Evolutionary conservation across 2,888 invertebrate species (phyloP), one percentile per base, ranked within the genome.

Genomic region (Xylota segnis): DNA sequence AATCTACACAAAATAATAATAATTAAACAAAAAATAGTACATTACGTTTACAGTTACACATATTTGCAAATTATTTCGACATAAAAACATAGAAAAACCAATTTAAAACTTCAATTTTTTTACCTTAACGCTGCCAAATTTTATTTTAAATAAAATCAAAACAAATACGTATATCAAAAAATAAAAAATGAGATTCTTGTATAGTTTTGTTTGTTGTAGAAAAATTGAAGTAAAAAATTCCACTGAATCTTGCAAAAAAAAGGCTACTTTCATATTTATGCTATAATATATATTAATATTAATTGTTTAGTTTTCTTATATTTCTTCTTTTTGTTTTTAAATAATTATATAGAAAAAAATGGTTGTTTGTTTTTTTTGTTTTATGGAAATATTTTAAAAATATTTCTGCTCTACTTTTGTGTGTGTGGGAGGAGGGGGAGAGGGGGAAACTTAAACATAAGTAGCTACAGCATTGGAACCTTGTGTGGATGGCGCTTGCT

Each of bases 381-480:
- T 23, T 23, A 23, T 16, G 4, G 70, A 82, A 82, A 82, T 82
- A 82, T 82, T 82, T 82, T 74, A 65, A 50, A 79, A 82, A 82
- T 82, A 82, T 76, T 58, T 70, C 76, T 65, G 32, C n/a, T 72
- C 47, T 82, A 71, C 50, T 81, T 65, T 43, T 61, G 50, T 50
- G 59, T 72, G n/a, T 74, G n/a, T 32, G 32, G 4, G 32, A 5
- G 32, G 32, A 6, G 32, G 32, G 32, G 6, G 54, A 54, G 63
- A 32, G 45, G 23, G 47, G 58, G 56, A 83, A 72, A 83, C 88
- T 93, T 94, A 95, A 92, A 95, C 95, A 90, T 95, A 95, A 89
- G 95, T 95, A 90, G 95, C 95, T 92, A 94, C 94, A 88, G 94
- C 93, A 82, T 87, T 87, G 76, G 87, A 87, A 90, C 93, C 93